These are phyloP conservation scores for Ormyrus nitidulus DNA, from an alignment of 2,888 invertebrate species.

Conservation along the genomic window DNA sequence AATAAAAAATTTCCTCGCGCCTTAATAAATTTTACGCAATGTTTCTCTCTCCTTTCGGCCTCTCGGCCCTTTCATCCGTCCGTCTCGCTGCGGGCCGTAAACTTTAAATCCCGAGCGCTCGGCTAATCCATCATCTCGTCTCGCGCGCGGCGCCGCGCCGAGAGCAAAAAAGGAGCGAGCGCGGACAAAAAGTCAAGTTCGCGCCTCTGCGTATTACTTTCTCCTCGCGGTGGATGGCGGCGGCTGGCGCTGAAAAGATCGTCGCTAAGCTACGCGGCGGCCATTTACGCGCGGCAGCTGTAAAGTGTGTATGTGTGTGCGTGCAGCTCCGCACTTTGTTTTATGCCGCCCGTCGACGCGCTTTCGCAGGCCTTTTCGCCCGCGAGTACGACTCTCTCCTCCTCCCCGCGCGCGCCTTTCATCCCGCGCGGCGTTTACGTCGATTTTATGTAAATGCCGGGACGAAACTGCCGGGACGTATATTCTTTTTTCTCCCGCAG, in stretches of 20 bases:
- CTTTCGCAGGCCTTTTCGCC: not conserved
- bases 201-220: not conserved
- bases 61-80: not conserved
- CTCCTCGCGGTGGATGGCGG: not conserved
- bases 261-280: not conserved
- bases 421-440: not conserved
- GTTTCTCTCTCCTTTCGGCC: conserved; percentile 1
- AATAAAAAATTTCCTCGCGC: conserved; percentile 22
- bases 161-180: conserved; percentile 31
- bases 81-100: conserved; percentile 16
- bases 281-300: conserved; percentile 8
- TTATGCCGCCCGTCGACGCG: conserved; percentile 4
- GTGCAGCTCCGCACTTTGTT: conserved; percentile 21
- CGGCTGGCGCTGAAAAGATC: not conserved
- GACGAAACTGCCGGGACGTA: not conserved
- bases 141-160: not conserved
- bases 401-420: not conserved
- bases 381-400: not conserved
- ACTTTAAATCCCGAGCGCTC: conserved; percentile 44
- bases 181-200: not conserved
- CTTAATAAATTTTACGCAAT: conserved; percentile 30
- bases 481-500: not conserved
- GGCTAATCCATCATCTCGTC: conserved; percentile 48
- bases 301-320: not conserved
- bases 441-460: conserved; percentile 38